Evolutionary conservation across 1,140 invertebrate species (phyloP), one percentile per base, ranked within the genome.

Genomic region (Dendrolimus kikuchii): DNA sequence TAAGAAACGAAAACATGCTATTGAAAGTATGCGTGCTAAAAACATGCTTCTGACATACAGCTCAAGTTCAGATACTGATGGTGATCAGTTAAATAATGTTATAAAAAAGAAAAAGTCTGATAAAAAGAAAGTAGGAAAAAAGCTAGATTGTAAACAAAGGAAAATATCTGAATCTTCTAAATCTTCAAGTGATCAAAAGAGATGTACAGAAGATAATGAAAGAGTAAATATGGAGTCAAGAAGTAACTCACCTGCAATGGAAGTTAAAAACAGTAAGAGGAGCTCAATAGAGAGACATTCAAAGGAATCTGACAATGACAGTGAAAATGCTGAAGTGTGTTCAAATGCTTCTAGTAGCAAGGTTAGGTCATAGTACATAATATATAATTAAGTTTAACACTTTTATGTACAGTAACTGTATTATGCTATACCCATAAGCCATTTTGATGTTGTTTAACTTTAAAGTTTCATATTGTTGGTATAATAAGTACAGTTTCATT

Each of bases 31-130:
- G 64, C 55, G 75, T 61, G 73, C 77, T 40, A 86, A 80, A 48
- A 81, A 76, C 65, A 80, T 74, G 70, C 58, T 82, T 38, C 48
- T 81, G 5, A 73, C 66, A 49, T 73, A 77, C 59, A 78, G 79
- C 9, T 79, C 74, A 10, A 81, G 78, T 57, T 83, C 82, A 43
- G 82, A 83, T 45, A 77, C 73, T 46, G 78, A 83, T 43, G 78
- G 83, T 67, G 78, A 85, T 49, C 60, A 63, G 54, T 55, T 76
- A 38, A 68, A 47, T 60, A 60, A 58, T 66, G 59, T 54, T 58
- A 5, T 60, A 46, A 48, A 51, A 48, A 48, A 23, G 23, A 23
- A 3, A 23, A 23, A 23, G 23, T 23, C 23, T 23, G 23, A 23
- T 23, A 50, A 53, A 40, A n/a, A 5, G 7, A 49, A 23, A 23